Percentiles rank a stretch among this genome's conserved stretches.
Evolutionary conservation across 2,797 vertebrate species (phyloP).

Genomic region (Gymnothorax javanicus): DNA sequence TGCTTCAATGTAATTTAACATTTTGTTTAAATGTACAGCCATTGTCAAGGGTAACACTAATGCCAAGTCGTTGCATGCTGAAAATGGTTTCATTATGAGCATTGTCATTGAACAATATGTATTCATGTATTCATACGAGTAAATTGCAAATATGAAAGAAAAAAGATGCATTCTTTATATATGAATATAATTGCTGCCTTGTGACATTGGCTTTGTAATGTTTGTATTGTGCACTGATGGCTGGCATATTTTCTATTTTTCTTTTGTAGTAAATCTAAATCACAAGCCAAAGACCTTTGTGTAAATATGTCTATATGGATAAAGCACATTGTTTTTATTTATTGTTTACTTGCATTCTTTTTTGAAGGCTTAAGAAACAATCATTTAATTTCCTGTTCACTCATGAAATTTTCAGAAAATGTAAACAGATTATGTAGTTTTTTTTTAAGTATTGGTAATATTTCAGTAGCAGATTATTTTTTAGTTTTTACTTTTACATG

Average conservation of each 20-base stretch:
- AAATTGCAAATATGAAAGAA: constrained; percentile 41
- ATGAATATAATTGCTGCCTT: constrained; percentile 72
- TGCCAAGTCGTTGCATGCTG: constrained; percentile 78
- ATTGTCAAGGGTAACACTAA: constrained; percentile 60
- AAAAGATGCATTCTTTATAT: constrained; percentile 64
- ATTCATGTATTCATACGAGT: constrained; percentile 45
- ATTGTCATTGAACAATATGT: constrained; percentile 45
- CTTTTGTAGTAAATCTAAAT: constrained; percentile 84
- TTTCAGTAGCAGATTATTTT: constrained; percentile 76
- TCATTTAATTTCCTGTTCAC: constrained; percentile 82
- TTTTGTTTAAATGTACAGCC: constrained; percentile 66
- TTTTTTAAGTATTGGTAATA: constrained; percentile 86
- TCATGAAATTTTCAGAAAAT: constrained; percentile 73
- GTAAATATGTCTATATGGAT: constrained; percentile 99
- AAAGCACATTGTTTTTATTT: constrained; percentile 99
- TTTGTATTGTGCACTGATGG: constrained; percentile 87
- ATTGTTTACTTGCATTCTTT: constrained; percentile 97
- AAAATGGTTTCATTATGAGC: constrained; percentile 43
- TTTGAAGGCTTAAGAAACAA: constrained; percentile 85
- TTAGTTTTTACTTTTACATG: constrained; percentile 74
- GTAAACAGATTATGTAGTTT: constrained; percentile 86
- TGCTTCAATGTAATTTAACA: constrained; percentile 51
- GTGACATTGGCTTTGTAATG: constrained; percentile 76
- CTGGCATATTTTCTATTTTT: constrained; percentile 82
- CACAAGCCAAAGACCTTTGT: constrained; percentile 99